Base-by-base conservation (phyloP, 1,140 invertebrate genomes). In the Protaetia brevitarsis region DNA sequence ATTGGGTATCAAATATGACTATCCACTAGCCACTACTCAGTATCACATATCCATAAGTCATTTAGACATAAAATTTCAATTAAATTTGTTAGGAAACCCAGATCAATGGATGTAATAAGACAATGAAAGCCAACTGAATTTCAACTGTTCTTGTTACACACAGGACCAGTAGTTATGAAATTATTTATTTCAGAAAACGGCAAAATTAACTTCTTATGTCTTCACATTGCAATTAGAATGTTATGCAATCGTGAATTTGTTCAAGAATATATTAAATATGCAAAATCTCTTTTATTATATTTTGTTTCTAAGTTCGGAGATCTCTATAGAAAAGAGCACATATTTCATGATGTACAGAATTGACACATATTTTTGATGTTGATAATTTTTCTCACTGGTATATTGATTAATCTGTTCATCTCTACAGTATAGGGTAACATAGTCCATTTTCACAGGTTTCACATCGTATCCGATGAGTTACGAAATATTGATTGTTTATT, bases 71-170 rank as follows among this genome's bases (percentile, higher is more conserved):
- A 51, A 10, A 26, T 65, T 69, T 1, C 68, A 66, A 34, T 57
- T 29, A 67, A 70, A 64, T 72, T 72, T 60, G 30, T 11, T 30
- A 36, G 64, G 41, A 66, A 64, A 56, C 68, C 69, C 7, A 63
- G 66, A 67, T 34, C 8, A 16, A 51, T 70, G 30, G 56, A 30
- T 13, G 67, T 67, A 62, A n/a, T 67, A 34, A 64, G 59, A 30
- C 31, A 65, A 36, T 70, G 60, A 64, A 72, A 72, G 56, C 66
- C 71, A 4, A 67, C 57, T 37, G 68, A 72, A 60, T 70, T 68
- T 65, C 64, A 66, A n/a, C 69, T 68, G 27, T 70, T 70, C 41
- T 41, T 70, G 60, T 64, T 70, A 27, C 68, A 70, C 62, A 60
- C 66, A n/a, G 68, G 66, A 8, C 31, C 23, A 56, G 16, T 69